Evolutionary conservation across 1,140 invertebrate species (phyloP), one percentile per base, ranked within the genome.

Genomic region (Trichoplusia ni): DNA sequence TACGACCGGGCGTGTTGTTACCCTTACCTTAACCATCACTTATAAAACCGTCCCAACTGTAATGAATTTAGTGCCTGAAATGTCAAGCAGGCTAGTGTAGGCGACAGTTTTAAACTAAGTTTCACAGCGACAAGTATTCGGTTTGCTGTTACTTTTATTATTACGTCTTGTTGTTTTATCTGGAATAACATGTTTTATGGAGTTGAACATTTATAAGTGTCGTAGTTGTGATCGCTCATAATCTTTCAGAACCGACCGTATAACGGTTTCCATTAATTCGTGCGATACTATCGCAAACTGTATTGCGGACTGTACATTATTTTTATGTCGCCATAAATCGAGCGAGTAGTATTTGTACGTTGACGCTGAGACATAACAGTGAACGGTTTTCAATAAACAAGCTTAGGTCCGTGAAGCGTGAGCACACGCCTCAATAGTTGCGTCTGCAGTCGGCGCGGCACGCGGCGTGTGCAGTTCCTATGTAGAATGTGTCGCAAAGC

Each of bases 401-500:
- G 75, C 75, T 77, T 75, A 79, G 58, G 35, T 60, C 51, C 56
- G 64, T 66, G 65, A 72, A 73, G 75, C 81, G 76, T 79, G 70
- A 79, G 74, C 75, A 70, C 66, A 73, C 68, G 66, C 62, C 58
- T 67, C 73, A 71, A 70, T 77, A 63, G 64, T 71, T 54, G 44
- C 46, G 67, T 64, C 62, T 75, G 73, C 37, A 64, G 66, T 61
- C 66, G 71, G 71, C 79, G 66, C 82, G 79, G 66, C 82, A 78
- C 78, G 73, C 23, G 27, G 38, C 14, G 40, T 84, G 67, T 72
- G 75, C 64, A 54, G 59, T 69, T 73, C 58, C 51, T 69, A 59
- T 74, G 69, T 79, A 67, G 68, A 75, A 80, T 76, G 76, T 78
- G 64, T 81, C 67, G 81, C 71, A 83, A 84, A 86, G 75, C 77